phyloP scores from a whole-genome alignment of 2,113 vertebrate species.

The western clawed frog (Xenopus tropicalis) region UCB_Xtro_10.0 CM004445.2:106132501-106133000 shows the following conservation, averaged over 20 bases:
- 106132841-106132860: conserved; percentile 13
- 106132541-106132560: no score
- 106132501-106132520: no score
- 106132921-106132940: conserved; percentile 28
- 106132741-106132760: neutral
- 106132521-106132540: no score
- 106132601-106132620: no score
- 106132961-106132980: conserved; percentile 22
- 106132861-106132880: conserved; percentile 22
- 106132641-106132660: no score
- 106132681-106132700: neutral
- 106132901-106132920: conserved; percentile 23
- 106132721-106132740: neutral
- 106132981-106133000: conserved; percentile 11
- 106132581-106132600: no score
- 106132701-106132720: neutral
- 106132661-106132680: no score
- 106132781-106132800: conserved; percentile 13
- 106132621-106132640: no score
- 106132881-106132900: conserved; percentile 29
- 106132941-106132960: conserved; percentile 38
- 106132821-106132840: conserved; percentile 19
- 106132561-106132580: no score
- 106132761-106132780: neutral
- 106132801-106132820: conserved; percentile 14